Conservation (phyloP, 2,888 invertebrate species). For the Bursaphelenchus okinawaensis region DNA sequence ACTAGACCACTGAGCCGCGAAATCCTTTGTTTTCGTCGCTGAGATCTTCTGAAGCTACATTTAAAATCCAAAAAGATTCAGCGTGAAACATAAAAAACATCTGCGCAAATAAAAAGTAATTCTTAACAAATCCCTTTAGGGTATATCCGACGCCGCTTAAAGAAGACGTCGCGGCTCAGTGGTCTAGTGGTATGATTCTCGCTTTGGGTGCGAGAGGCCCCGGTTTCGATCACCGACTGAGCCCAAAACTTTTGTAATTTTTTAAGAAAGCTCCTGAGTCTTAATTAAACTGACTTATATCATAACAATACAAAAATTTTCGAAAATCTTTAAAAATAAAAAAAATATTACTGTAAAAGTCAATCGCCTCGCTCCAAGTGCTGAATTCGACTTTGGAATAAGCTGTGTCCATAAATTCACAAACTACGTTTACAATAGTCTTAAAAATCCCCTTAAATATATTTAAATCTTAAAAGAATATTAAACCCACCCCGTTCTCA, state of each 20-base stretch:
- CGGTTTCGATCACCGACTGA: slow-evolving; percentile 48
- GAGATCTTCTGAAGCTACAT: too few relatives aligned
- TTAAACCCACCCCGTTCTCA: slow-evolving; percentile 1
- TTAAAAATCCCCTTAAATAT: too few relatives aligned
- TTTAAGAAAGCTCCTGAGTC: not conserved
- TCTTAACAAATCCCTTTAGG: too few relatives aligned
- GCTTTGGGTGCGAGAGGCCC: slow-evolving; percentile 56
- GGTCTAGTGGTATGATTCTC: slow-evolving; percentile 55
- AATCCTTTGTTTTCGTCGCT: too few relatives aligned
- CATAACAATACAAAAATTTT: slow-evolving; percentile 7
- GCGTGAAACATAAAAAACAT: too few relatives aligned
- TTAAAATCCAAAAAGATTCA: too few relatives aligned
- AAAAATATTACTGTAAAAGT: slow-evolving; percentile 34
- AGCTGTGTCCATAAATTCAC: slow-evolving; percentile 47
- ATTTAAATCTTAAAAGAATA: too few relatives aligned
- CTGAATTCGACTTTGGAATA: slow-evolving; percentile 42
- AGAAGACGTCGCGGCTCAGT: not conserved
- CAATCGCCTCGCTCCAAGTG: slow-evolving; percentile 42
- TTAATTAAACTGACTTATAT: slow-evolving; percentile 3
- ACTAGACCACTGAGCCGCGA: slow-evolving; percentile 36
- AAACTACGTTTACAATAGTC: slow-evolving; percentile 44
- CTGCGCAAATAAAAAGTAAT: too few relatives aligned
- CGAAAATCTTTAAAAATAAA: not conserved
- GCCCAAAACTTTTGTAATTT: slow-evolving; percentile 3
- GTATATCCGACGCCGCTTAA: too few relatives aligned